phyloP scores from a whole-genome alignment of 2,888 invertebrate species.

The Oasisia sp. region DNA sequence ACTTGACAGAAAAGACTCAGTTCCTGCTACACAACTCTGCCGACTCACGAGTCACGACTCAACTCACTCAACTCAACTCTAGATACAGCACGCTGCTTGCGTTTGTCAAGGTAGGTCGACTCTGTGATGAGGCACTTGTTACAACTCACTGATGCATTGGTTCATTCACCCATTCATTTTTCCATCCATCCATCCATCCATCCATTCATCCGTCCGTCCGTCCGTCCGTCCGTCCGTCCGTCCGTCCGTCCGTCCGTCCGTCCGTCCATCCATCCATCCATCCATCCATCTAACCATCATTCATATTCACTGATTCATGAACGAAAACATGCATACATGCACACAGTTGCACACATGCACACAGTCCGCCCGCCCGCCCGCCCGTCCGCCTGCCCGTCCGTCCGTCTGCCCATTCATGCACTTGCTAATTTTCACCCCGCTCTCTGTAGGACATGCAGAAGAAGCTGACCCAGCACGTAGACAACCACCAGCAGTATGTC shows the following conservation, averaged over 20 bases:
- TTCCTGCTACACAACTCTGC: constrained; percentile 58
- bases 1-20: constrained; percentile 57
- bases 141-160: too few relatives aligned
- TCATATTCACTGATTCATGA: too few relatives aligned
- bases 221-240: too few relatives aligned
- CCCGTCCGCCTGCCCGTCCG: too few relatives aligned
- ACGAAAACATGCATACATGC: too few relatives aligned
- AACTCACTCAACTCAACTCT: constrained; percentile 59
- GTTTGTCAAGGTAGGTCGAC: constrained; percentile 53
- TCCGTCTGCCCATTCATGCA: not conserved
- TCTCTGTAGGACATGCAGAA: constrained; percentile 56
- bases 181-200: not conserved
- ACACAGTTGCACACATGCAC: too few relatives aligned
- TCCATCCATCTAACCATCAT: too few relatives aligned
- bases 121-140: not conserved
- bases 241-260: too few relatives aligned
- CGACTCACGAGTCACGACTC: constrained; percentile 58
- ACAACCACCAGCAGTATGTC: constrained; percentile 87
- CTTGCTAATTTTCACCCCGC: not conserved
- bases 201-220: too few relatives aligned
- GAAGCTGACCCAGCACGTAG: constrained; percentile 79
- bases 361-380: too few relatives aligned
- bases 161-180: too few relatives aligned
- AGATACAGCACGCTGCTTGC: constrained; percentile 56
- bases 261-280: too few relatives aligned